Conservation (phyloP, 2,888 invertebrate species). For the Sturmia bella region DNA sequence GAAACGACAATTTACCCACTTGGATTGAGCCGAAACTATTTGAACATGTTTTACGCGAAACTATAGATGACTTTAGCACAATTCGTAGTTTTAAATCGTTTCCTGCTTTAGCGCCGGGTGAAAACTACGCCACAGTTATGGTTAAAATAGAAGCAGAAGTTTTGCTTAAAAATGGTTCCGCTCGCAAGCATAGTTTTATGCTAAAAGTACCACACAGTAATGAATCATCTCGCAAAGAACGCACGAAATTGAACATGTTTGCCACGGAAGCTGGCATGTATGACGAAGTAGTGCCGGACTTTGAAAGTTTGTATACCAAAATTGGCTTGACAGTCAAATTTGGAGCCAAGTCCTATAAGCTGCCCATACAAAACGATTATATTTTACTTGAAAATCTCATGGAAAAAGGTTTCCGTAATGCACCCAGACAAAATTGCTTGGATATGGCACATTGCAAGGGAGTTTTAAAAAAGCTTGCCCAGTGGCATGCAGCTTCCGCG, state of each 20-base stretch:
- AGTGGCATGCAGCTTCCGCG: constrained; percentile 79
- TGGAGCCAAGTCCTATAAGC: constrained; percentile 73
- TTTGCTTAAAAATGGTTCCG: constrained; percentile 56
- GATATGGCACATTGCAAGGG: constrained; percentile 75
- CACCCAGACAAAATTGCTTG: constrained; percentile 73
- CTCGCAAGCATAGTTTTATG: constrained; percentile 73
- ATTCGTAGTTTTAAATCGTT: constrained; percentile 72
- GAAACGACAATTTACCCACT: not conserved
- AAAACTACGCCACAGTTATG: constrained; percentile 78
- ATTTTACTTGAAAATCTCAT: constrained; percentile 76
- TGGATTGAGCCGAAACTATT: constrained; percentile 75
- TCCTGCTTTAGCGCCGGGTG: constrained; percentile 73
- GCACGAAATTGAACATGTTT: constrained; percentile 75
- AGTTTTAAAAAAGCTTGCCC: constrained; percentile 76
- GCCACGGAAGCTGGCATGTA: constrained; percentile 78
- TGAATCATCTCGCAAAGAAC: constrained; percentile 58
- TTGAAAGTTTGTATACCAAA: constrained; percentile 74
- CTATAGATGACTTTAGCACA: constrained; percentile 68
- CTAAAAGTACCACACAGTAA: constrained; percentile 76
- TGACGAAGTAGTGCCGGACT: constrained; percentile 74
- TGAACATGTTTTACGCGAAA: constrained; percentile 69
- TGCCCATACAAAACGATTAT: constrained; percentile 67
- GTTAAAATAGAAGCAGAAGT: constrained; percentile 73
- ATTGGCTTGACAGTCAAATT: constrained; percentile 72
- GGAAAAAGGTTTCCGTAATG: constrained; percentile 73